Conservation (phyloP, 2,113 vertebrate genomes). For the Xenopus tropicalis region DNA sequence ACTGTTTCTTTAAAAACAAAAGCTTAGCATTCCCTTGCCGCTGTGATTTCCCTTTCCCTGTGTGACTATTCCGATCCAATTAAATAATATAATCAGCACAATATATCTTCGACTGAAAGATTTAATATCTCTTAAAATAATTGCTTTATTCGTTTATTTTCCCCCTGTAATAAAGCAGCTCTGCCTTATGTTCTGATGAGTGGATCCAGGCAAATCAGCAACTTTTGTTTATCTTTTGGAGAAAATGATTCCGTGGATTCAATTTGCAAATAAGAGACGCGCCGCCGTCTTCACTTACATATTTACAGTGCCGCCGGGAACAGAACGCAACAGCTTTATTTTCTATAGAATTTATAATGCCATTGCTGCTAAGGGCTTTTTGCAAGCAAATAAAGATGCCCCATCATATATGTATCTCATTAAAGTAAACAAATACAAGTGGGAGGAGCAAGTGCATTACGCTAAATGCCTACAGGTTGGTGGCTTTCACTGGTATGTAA, state of each 20-base stretch:
- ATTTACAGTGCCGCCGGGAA: slow-evolving; percentile 1
- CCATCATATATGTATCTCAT: too few relatives aligned
- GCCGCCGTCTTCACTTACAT: neutral
- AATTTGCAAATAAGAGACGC: neutral
- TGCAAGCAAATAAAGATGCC: too few relatives aligned
- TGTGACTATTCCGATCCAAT: neutral
- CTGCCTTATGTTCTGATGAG: slow-evolving; percentile 5
- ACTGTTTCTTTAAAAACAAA: too few relatives aligned
- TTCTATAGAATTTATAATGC: neutral
- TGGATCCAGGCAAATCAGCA: slow-evolving; percentile 6
- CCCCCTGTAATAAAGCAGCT: neutral
- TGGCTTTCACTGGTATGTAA: too few relatives aligned
- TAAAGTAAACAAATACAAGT: too few relatives aligned
- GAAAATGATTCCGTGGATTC: slow-evolving; percentile 12
- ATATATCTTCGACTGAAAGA: neutral
- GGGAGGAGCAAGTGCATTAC: too few relatives aligned
- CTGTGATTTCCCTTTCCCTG: neutral
- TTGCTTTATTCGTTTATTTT: slow-evolving; percentile 24
- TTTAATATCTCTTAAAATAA: slow-evolving; percentile 1
- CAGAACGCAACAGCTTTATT: neutral
- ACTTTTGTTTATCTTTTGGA: slow-evolving; percentile 13
- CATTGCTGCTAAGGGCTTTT: too few relatives aligned
- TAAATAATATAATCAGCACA: slow-evolving; percentile 7
- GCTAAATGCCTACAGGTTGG: too few relatives aligned
- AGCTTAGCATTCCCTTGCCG: too few relatives aligned